phyloP scores from a whole-genome alignment of 2,113 vertebrate species.

The Sylvia atricapilla region DNA sequence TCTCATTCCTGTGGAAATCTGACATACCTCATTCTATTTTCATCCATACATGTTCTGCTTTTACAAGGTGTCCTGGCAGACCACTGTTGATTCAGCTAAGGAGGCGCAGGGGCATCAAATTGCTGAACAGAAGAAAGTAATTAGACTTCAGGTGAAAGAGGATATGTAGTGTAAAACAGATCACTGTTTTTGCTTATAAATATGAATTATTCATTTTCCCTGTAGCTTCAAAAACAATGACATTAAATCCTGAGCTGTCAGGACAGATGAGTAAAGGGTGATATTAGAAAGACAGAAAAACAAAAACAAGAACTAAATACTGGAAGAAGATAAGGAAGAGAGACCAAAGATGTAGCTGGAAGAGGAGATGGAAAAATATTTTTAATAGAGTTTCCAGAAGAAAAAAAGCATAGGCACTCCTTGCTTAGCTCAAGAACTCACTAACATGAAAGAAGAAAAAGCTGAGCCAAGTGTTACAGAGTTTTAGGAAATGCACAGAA shows the following conservation, averaged over 20 bases:
- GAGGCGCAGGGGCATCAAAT: not conserved
- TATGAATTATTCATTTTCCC: not conserved
- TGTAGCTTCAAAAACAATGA: not conserved
- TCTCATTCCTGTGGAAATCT: not conserved
- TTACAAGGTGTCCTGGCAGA: not conserved
- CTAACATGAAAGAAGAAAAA: not conserved
- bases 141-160: not conserved
- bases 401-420: not conserved
- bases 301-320: not conserved
- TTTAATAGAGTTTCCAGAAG: not conserved
- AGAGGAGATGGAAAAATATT: not conserved
- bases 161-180: not conserved
- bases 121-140: not conserved
- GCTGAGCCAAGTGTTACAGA: not conserved
- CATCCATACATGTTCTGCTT: not conserved
- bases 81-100: not conserved
- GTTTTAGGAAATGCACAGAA: accelerated
- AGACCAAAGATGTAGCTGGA: not conserved
- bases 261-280: not conserved
- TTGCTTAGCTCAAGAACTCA: not conserved
- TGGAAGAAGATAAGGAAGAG: not conserved
- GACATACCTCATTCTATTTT: not conserved
- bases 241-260: not conserved
- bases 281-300: not conserved
- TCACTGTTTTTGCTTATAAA: not conserved